phyloP scores from a whole-genome alignment of 2,888 invertebrate species.

The Metopia argyrocephala region DNA sequence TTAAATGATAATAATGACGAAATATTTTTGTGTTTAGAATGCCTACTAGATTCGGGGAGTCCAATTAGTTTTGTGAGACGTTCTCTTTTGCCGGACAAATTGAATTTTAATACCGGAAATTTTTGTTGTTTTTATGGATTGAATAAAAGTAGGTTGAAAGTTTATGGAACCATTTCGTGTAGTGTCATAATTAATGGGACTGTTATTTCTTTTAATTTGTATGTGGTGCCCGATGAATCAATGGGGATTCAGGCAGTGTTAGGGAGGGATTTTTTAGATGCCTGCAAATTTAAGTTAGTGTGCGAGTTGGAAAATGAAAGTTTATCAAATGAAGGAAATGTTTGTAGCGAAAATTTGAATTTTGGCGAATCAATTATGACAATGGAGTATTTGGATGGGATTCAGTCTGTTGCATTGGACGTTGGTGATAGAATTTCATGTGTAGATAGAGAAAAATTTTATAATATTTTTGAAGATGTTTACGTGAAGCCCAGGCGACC shows the following conservation, averaged over 20 bases:
- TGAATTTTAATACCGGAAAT: background rate
- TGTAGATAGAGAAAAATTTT: background rate
- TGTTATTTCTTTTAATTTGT: background rate
- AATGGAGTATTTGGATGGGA: background rate
- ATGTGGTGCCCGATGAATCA: constrained; percentile 1
- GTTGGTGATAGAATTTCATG: background rate
- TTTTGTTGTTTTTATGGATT: background rate
- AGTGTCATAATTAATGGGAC: background rate
- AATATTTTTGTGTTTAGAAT: constrained; percentile 29
- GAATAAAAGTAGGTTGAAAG: constrained; percentile 3
- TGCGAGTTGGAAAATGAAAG: background rate
- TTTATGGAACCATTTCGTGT: constrained; percentile 3
- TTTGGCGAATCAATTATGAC: background rate
- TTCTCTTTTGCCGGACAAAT: background rate
- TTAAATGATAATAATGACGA: background rate
- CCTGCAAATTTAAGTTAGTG: background rate
- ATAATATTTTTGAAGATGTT: background rate
- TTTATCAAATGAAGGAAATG: background rate
- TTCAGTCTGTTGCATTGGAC: too few species aligned
- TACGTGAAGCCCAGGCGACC: constrained; percentile 1
- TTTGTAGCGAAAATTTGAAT: background rate
- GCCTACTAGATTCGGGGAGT: constrained; percentile 34
- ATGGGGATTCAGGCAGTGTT: background rate
- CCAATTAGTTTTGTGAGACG: constrained; percentile 20
- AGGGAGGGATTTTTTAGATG: too few species aligned